Base-by-base conservation (phyloP, 1,140 invertebrate species). In the Drosophila ironensis region DNA sequence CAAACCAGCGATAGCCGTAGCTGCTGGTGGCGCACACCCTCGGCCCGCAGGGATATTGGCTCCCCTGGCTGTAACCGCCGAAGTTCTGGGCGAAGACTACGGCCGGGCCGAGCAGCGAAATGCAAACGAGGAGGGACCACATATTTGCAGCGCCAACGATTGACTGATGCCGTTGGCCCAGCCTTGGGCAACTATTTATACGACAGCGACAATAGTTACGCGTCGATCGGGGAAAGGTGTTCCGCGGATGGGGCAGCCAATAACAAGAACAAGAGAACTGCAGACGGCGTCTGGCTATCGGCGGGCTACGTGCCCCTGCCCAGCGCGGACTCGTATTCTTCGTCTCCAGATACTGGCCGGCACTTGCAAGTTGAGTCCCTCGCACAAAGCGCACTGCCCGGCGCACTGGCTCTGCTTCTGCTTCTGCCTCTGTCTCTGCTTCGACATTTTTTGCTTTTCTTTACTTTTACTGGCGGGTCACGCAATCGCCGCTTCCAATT, bases 21-120 rank as follows among this genome's bases (percentile, higher is more conserved):
- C 73, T 80, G 28, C 67, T 60, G 11, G 38, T 54, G 11, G 22
- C 63, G 8, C 77, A 82, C 1, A 82, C 38, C 17, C 57, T 24
- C 0, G 28, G 60, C 0, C 59, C 63, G 19, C 78, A 82, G 16
- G 20, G 22, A 1, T 22, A 19, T 8, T 17, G 6, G 0, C 28
- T 17, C 5, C 0, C 3, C 16, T 47, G 7, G n/a, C 16, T 20
- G 11, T 50, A 47, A 2, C 38, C 35, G 1, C 6, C 4, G 17
- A 41, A 74, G 12, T 46, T 56, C 30, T 47, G 33, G 6, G 57
- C 38, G 8, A 22, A 48, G 42, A 14, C 35, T 27, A 45, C n/a
- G 2, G 11, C 33, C 14, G 60, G 19, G 6, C 47, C 5, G 1
- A 64, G 24, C 27, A 56, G 24, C 22, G 17, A 28, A 56, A 48